These are phyloP conservation scores for Drosophila gunungcola DNA, from an alignment of 1,140 invertebrate species.

Conservation along the genomic window DNA sequence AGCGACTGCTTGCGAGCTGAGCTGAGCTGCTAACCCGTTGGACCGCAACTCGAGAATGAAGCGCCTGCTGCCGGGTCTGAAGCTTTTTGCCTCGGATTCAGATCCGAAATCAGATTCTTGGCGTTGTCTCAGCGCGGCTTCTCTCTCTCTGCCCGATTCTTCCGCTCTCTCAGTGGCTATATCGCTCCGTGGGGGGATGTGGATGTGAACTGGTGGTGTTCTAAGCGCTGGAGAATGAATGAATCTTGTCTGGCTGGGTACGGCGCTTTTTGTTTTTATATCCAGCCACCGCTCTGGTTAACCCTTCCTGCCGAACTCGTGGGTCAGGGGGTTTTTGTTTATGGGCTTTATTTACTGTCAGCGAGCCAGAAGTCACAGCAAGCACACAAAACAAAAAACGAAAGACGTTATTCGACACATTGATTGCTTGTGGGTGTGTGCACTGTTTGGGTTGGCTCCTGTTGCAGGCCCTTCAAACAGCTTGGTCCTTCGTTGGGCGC, in stretches of 20 bases:
- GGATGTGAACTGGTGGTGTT: conserved; percentile 44
- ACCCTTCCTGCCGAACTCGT: conserved; percentile 14
- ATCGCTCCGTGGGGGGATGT: conserved; percentile 35
- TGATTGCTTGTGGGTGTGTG: conserved; percentile 6
- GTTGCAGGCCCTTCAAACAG: not conserved
- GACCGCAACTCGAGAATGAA: conserved; percentile 79
- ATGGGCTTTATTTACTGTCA: not conserved
- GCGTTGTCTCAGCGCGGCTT: conserved; percentile 11
- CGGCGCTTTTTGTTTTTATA: conserved; percentile 70
- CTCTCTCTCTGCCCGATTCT: conserved; percentile 8
- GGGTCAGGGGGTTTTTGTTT: conserved; percentile 18
- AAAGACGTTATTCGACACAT: not conserved
- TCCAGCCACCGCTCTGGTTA: conserved; percentile 28
- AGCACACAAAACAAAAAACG: not conserved
- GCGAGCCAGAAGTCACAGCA: conserved; percentile 4
- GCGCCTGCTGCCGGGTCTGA: conserved; percentile 62
- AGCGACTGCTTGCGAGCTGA: conserved; percentile 31
- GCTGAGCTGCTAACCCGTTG: conserved; percentile 52
- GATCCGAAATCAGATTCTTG: conserved; percentile 28
- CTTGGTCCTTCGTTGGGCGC: not conserved
- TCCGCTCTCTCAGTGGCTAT: conserved; percentile 25
- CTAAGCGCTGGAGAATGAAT: conserved; percentile 78
- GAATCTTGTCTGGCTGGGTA: conserved; percentile 58
- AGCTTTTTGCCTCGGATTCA: conserved; percentile 62
- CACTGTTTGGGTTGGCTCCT: conserved; percentile 1